Base-by-base conservation (phyloP, 2,797 vertebrate species). In the Sebastes taczanowskii region DNA sequence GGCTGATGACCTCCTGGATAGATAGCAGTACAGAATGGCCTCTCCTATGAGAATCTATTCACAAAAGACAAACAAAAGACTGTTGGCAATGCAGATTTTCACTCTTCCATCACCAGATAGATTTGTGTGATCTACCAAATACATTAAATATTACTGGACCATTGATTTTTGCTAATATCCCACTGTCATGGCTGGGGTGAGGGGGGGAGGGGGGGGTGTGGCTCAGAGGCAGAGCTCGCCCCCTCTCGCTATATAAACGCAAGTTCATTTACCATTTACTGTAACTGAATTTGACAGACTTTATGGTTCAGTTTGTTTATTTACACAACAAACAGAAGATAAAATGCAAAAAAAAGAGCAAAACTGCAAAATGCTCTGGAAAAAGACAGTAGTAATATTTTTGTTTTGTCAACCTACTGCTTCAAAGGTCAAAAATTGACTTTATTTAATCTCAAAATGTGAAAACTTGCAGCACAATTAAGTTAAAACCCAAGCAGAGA, bases 1-100 rank as follows among this genome's bases (percentile, higher is more conserved):
- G 34, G 95, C 94, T 13, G 95, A 95, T 81, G 95, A 97, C 91
- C 97, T 96, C 93, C 97, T 96, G 83, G 97, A 97, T 71, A 98
- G 94, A 90, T 97, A 98, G 85, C 97, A 99, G 93, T 98, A 99
- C 53, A 99, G 95, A 84, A 99, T 97, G 81, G 97, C 97, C 95
- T 99, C 98, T 79, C 97, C 97, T 56, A 98, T 95, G 94, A 99
- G 96, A 84, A 99, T 99, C 98, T 99, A 91, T 1, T 81, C 8
- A 84, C 53, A 86, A 72, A 27, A 61, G 32, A 80, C 20, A 84
- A 20, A 60, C 18, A 67, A 65, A 8, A 38, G 4, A 60, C 4
- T 22, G 9, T 38, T 22, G n/a, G 11, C 7, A 63, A 25, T 42
- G 4, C 27, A 72, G 71, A 25, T 46, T 38, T 27, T n/a, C 22